Evolutionary conservation across 2,113 vertebrate genomes (phyloP).

Genomic region (Siniperca chuatsi): DNA sequence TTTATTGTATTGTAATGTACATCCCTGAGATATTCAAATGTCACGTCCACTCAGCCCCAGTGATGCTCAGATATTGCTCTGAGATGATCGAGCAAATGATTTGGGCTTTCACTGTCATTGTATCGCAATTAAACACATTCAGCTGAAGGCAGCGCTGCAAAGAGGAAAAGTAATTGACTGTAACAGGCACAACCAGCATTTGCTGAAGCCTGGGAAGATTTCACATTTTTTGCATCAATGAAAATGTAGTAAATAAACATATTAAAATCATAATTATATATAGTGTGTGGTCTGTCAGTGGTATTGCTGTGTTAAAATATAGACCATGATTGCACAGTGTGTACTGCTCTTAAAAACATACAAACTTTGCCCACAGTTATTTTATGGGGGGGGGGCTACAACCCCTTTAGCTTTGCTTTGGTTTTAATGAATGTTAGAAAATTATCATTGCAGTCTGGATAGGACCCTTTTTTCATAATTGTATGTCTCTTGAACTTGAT

Average conservation of each 20-base stretch:
- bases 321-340: background rate
- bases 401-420: background rate
- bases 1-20: constrained; percentile 38
- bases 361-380: background rate
- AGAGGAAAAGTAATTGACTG: constrained; percentile 33
- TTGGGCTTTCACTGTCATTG: constrained; percentile 34
- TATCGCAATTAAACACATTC: constrained; percentile 38
- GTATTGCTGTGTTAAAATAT: constrained; percentile 9
- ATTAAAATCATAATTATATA: background rate
- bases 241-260: background rate
- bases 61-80: constrained; percentile 36
- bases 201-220: background rate
- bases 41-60: constrained; percentile 44
- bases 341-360: background rate
- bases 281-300: background rate
- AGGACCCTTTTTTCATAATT: background rate
- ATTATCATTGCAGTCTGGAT: background rate
- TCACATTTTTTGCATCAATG: background rate
- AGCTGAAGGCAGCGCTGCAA: constrained; percentile 18
- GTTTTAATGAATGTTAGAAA: constrained; percentile 1
- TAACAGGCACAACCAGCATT: constrained; percentile 12
- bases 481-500: background rate
- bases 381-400: background rate
- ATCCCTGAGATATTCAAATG: constrained; percentile 46
- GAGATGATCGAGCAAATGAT: constrained; percentile 56